Base-by-base conservation (phyloP, 2,797 vertebrate genomes). In the Dicrostonyx torquatus region DNA sequence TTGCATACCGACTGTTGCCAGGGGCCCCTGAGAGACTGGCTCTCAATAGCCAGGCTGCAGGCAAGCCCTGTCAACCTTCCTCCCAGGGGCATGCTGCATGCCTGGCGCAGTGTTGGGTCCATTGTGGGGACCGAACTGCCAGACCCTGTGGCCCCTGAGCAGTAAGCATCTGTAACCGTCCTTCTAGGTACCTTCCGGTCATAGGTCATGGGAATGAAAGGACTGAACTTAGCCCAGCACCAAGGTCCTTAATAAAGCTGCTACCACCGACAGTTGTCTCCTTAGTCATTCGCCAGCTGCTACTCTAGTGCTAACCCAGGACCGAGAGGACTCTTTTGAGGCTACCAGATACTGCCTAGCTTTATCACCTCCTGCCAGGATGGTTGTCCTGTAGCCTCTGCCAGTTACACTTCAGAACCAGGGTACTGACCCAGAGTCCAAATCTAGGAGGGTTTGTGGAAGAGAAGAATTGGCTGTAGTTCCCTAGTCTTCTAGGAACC, bases 161-260 rank as follows among this genome's bases (percentile, higher is more conserved):
- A 2, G n/a, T 1, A 0, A 18, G 10, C 85, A 45, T 34, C 77
- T 11, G 0, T 2, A 40, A 18, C 20, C 72, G 14, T 3, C 76
- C 45, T 11, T 66, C 2, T 48, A 82, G 78, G 7, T 0, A 29
- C 60, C 84, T 62, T 22, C 1, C 20, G 78, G 0, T 83, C 9
- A 45, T 17, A 5, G 2, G 0, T 40, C 26, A 1, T 73, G 80
- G 89, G 76, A 75, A 79, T 68, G n/a, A 2, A 78, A 87, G 70
- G n/a, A 12, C 50, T 31, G 60, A 66, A 88, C 80, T 40, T 13
- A 60, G 86, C 94, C 90, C 66, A 6, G 70, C 75, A 58, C 87
- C 22, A 2, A 89, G 9, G 76, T 68, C 50, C 73, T 87, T 91
- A 76, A 64, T 97, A 95, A 94, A 96, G 84, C 93, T 89, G 1